These are phyloP conservation scores for Xyliphius kryptos DNA, from an alignment of 2,113 vertebrate species.

Conservation along the genomic window DNA sequence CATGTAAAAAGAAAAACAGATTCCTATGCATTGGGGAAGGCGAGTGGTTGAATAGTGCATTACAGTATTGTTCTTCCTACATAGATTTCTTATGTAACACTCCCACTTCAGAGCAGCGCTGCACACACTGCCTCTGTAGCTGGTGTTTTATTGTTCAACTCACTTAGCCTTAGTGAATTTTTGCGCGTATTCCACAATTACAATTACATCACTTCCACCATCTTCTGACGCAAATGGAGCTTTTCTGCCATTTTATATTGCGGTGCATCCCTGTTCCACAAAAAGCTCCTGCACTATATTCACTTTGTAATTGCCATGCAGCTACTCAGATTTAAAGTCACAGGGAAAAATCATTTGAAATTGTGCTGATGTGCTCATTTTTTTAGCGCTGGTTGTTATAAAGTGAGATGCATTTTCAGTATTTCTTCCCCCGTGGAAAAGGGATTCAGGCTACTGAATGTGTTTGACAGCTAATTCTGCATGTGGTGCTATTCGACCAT, in stretches of 20 bases:
- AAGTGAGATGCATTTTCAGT: not conserved
- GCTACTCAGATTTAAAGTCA: not conserved
- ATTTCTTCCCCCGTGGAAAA: constrained; percentile 1
- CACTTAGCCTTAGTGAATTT: not conserved
- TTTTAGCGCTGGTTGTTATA: not conserved
- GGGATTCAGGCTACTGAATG: constrained; percentile 25
- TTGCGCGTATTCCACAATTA: not conserved
- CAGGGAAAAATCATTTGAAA: not conserved
- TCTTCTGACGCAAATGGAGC: constrained; percentile 4
- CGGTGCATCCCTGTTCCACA: not conserved
- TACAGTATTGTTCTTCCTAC: constrained; percentile 28
- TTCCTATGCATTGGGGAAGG: constrained; percentile 5
- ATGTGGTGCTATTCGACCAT: constrained; percentile 16
- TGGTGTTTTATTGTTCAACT: constrained; percentile 2
- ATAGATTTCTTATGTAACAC: constrained; percentile 45
- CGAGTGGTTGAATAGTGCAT: constrained; percentile 30
- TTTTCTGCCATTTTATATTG: not conserved
- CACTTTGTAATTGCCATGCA: not conserved
- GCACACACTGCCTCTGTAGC: constrained; percentile 12
- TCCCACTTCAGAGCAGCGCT: constrained; percentile 40
- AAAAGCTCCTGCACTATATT: not conserved
- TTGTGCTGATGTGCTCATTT: not conserved
- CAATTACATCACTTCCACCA: not conserved
- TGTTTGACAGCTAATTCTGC: not conserved
- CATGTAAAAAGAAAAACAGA: not conserved